These are phyloP conservation scores for Sericinus montela DNA, from an alignment of 2,888 invertebrate species.

Conservation along the genomic window DNA sequence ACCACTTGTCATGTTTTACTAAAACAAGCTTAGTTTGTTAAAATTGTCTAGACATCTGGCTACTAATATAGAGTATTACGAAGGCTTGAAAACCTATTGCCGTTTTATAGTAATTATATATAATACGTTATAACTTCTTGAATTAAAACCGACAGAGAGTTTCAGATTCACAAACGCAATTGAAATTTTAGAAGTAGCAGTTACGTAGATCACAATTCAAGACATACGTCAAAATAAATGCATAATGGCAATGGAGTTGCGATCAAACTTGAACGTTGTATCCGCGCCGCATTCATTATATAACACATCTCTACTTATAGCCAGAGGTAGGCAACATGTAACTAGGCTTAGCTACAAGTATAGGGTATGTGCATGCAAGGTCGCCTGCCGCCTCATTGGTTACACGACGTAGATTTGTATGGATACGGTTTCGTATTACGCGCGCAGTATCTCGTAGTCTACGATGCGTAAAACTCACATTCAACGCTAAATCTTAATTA, in stretches of 20 bases:
- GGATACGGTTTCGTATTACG: constrained; percentile 36
- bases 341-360: constrained; percentile 47
- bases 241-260: background rate
- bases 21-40: too few relatives aligned
- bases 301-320: constrained; percentile 17
- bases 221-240: background rate
- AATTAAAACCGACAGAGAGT: background rate
- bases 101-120: too few relatives aligned
- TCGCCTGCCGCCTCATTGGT: constrained; percentile 71
- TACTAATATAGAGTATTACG: too few relatives aligned
- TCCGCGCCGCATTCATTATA: constrained; percentile 1
- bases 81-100: too few relatives aligned
- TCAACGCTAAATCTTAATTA: too few relatives aligned
- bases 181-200: too few relatives aligned
- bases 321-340: constrained; percentile 22
- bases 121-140: too few relatives aligned
- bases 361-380: constrained; percentile 59
- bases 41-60: too few relatives aligned
- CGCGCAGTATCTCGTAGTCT: too few relatives aligned
- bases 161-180: background rate
- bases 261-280: background rate
- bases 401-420: constrained; percentile 39
- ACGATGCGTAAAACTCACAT: too few relatives aligned
- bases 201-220: too few relatives aligned
- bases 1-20: too few relatives aligned